These are phyloP conservation scores for Labia minor DNA, from an alignment of 2,888 invertebrate genomes.

Conservation along the genomic window DNA sequence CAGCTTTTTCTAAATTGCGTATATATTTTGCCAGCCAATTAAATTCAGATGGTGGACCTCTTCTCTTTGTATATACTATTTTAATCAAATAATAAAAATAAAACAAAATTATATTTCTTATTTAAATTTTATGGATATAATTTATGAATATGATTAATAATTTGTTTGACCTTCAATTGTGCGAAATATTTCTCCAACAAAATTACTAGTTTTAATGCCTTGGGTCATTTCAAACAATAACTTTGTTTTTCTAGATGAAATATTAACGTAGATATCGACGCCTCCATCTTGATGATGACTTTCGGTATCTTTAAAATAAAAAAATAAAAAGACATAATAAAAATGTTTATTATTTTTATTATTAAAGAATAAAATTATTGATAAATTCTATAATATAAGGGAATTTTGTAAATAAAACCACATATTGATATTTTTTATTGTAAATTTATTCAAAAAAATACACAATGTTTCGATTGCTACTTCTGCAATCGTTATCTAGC, in stretches of 20 bases:
- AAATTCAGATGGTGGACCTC: slow-evolving; percentile 30
- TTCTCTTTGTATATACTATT: slow-evolving; percentile 28
- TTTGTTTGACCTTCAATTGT: slow-evolving; percentile 52
- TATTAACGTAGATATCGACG: slow-evolving; percentile 43
- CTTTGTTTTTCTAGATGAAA: slow-evolving; percentile 41
- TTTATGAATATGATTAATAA: background rate
- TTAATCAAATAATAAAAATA: slow-evolving; percentile 18
- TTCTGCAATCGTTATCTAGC: too few species aligned
- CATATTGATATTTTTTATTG: too few species aligned
- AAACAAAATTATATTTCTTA: background rate
- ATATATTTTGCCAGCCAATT: slow-evolving; percentile 31
- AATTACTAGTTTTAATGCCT: slow-evolving; percentile 52
- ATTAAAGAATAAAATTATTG: background rate
- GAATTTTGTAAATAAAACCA: too few species aligned
- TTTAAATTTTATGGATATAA: slow-evolving; percentile 17
- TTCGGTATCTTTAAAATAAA: slow-evolving; percentile 39
- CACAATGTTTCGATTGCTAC: too few species aligned
- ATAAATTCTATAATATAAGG: too few species aligned
- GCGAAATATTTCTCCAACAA: slow-evolving; percentile 61
- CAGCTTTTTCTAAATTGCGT: background rate
- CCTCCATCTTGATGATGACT: slow-evolving; percentile 39
- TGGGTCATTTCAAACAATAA: slow-evolving; percentile 45
- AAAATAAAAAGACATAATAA: slow-evolving; percentile 13
- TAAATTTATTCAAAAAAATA: too few species aligned
- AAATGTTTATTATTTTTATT: background rate